phyloP scores from a whole-genome alignment of 1,140 invertebrate genomes.

The Diachasmimorpha longicaudata region DNA sequence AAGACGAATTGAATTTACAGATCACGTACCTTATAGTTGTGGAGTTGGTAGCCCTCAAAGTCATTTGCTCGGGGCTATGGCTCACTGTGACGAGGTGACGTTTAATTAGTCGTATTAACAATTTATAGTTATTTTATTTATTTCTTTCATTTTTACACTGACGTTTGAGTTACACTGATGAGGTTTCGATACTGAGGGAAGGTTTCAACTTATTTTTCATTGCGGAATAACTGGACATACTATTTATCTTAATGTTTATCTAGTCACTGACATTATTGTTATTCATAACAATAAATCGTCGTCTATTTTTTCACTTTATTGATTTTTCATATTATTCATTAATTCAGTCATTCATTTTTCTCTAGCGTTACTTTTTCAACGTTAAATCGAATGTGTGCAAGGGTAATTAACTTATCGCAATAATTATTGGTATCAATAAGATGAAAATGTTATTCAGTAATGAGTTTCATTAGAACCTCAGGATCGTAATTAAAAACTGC shows the following conservation, averaged over 20 bases:
- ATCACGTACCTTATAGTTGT: not conserved
- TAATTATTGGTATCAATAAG: too few relatives aligned
- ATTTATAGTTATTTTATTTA: conserved; percentile 6
- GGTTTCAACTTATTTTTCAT: too few relatives aligned
- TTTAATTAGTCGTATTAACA: conserved; percentile 13
- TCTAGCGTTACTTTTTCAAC: too few relatives aligned
- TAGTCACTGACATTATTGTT: too few relatives aligned
- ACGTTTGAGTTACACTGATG: not conserved
- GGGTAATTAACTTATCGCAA: too few relatives aligned
- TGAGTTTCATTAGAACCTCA: not conserved
- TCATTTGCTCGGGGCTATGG: conserved; percentile 29
- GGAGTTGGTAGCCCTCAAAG: conserved; percentile 19
- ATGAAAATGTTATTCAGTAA: too few relatives aligned
- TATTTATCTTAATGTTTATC: too few relatives aligned
- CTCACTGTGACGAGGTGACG: conserved; percentile 33
- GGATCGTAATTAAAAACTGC: not conserved
- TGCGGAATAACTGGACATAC: too few relatives aligned
- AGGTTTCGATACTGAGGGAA: not conserved
- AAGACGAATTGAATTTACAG: not conserved
- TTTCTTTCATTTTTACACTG: not conserved
- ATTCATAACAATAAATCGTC: too few relatives aligned
- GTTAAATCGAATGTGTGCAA: not conserved
- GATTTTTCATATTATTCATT: too few relatives aligned
- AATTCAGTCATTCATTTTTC: not conserved
- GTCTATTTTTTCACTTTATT: too few relatives aligned